Percentiles rank a stretch among this genome's conserved stretches.
phyloP scores from a whole-genome alignment of 2,113 vertebrate genomes.

The Triplophysa rosa region DNA sequence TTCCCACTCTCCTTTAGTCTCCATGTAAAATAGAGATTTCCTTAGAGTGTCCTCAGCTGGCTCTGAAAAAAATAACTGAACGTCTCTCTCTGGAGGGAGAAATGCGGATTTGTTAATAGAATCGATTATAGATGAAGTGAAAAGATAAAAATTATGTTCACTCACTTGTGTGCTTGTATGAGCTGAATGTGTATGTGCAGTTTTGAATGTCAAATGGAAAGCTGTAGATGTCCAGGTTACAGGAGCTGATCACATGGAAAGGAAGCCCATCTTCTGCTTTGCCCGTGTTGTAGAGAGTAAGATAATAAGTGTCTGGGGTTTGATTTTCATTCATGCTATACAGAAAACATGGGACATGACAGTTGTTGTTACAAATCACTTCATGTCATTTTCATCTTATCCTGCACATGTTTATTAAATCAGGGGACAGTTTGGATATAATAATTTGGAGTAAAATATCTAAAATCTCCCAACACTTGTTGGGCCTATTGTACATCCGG shows the following conservation, averaged over 20 bases:
- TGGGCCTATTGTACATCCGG: too few relatives aligned
- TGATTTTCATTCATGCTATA: slow-evolving; percentile 66
- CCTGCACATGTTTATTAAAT: too few relatives aligned
- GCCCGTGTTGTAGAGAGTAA: slow-evolving; percentile 59
- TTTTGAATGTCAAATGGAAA: slow-evolving; percentile 77
- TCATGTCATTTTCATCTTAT: too few relatives aligned
- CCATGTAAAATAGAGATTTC: slow-evolving; percentile 58
- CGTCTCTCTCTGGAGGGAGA: slow-evolving; percentile 55
- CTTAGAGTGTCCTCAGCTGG: slow-evolving; percentile 41
- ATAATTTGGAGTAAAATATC: too few relatives aligned
- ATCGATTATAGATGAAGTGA: not conserved
- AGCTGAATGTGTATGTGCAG: slow-evolving; percentile 69
- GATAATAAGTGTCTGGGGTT: slow-evolving; percentile 62
- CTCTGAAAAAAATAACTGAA: slow-evolving; percentile 52
- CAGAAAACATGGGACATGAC: not conserved
- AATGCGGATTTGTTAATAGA: not conserved
- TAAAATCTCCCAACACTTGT: too few relatives aligned
- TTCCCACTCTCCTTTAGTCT: slow-evolving; percentile 73
- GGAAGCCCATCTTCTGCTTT: slow-evolving; percentile 44
- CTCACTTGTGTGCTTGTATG: slow-evolving; percentile 67
- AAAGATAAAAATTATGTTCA: not conserved
- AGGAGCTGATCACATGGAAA: slow-evolving; percentile 69
- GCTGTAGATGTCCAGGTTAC: slow-evolving; percentile 72
- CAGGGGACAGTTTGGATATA: too few relatives aligned
- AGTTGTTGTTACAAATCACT: not conserved